These are phyloP conservation scores for Norana najaformis DNA, from an alignment of 2,888 invertebrate genomes.

Conservation along the genomic window DNA sequence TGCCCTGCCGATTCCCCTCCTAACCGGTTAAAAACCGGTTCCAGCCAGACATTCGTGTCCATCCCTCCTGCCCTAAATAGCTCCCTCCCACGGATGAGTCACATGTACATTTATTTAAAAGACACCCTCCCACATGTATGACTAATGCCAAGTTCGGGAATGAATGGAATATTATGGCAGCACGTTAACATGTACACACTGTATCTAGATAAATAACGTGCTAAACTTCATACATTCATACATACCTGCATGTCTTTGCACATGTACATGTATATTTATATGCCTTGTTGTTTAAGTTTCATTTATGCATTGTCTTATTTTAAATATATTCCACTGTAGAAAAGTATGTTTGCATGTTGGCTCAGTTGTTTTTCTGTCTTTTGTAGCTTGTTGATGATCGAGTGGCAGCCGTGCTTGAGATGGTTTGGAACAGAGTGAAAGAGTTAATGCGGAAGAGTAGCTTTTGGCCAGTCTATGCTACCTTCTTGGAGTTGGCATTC, in stretches of 20 bases:
- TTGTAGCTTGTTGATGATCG: background rate
- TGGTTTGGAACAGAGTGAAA: background rate
- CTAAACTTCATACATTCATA: background rate
- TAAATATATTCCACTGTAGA: background rate
- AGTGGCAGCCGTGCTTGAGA: background rate
- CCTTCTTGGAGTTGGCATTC: slow-evolving; percentile 2
- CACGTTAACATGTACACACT: too few relatives aligned
- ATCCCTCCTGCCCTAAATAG: too few relatives aligned
- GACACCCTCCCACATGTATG: too few relatives aligned
- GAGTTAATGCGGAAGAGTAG: background rate
- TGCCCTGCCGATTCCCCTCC: too few relatives aligned
- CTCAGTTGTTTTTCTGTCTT: background rate
- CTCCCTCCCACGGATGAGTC: too few relatives aligned
- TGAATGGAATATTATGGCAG: too few relatives aligned
- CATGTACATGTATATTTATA: too few relatives aligned
- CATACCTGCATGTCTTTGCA: background rate
- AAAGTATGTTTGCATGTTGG: background rate
- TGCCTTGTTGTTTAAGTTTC: background rate
- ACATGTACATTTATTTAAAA: too few relatives aligned
- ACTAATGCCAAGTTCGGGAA: too few relatives aligned
- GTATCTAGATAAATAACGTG: background rate
- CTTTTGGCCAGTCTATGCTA: background rate
- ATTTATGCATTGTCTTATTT: background rate
- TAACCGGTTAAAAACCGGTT: too few relatives aligned
- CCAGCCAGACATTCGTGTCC: too few relatives aligned